Base-by-base conservation (phyloP, 2,888 invertebrate genomes). In the Therioaphis trifolii region DNA sequence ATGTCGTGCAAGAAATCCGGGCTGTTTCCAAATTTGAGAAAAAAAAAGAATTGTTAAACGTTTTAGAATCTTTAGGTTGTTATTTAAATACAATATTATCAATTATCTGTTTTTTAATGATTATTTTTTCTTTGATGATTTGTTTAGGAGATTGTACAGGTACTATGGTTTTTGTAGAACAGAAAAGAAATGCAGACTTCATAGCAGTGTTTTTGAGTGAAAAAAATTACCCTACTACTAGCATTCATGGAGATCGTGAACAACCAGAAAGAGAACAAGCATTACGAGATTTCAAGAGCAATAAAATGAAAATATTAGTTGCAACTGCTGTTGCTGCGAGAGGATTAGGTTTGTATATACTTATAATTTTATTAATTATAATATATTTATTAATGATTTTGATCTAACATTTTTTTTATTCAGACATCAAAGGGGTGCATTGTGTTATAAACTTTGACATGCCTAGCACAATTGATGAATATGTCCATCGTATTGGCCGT, bases 241-340 rank as follows among this genome's bases (percentile, higher is more conserved):
- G 93, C 86, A 94, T 94, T 86, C 94, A 94, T 87, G 94, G 94
- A 0, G 94, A 94, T 87, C 90, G 94, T 9, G 88, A 91, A 0
- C 95, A 95, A 87, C 88, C 91, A 61, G 92, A 94, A 88, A 89
- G 95, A 21, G 94, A 95, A 87, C 89, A 91, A 86, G 94, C 94
- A 0, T 87, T 95, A n/a, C 71, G 87, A 0, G 95, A 96, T 88
- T 98, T 99, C 89, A 94, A 94, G 88, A 90, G 89, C n/a, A 96
- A 96, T 0, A 89, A 89, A 18, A 93, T 94, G 88, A 92, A 92
- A 69, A 93, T 98, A 58, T 90, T 99, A 0, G 96, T 99, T 0
- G 98, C 98, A 0, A 99, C 99, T 0, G 95, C 96, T 0, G 98
- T 99, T 0, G 97, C 97, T 0, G 96, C 98, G 0, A 90, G 99